These are phyloP conservation scores for Agrotis exclamationis DNA, from an alignment of 2,888 invertebrate species.

Conservation along the genomic window DNA sequence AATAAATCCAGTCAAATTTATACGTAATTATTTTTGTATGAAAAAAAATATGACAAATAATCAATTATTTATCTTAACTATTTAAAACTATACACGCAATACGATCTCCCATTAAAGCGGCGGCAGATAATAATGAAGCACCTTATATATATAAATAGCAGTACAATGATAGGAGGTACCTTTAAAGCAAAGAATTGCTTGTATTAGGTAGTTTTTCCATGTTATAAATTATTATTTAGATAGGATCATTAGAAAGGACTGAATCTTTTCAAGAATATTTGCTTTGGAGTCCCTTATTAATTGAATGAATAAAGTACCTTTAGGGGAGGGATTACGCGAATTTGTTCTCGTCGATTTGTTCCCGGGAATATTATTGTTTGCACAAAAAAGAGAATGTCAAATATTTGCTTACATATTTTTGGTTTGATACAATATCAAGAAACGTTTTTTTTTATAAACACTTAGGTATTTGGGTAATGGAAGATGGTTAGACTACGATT, in stretches of 20 bases:
- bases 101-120: too few species aligned
- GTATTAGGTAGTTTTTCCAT: too few species aligned
- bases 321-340: slow-evolving; percentile 45
- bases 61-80: too few species aligned
- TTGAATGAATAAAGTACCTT: slow-evolving; percentile 56
- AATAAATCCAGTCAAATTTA: too few species aligned
- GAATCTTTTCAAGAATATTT: slow-evolving; percentile 48
- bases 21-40: too few species aligned
- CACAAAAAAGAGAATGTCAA: slow-evolving; percentile 39
- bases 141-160: too few species aligned
- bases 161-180: too few species aligned
- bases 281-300: slow-evolving; percentile 48
- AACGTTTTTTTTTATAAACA: slow-evolving; percentile 1
- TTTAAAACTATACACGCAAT: too few species aligned
- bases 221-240: slow-evolving; percentile 32
- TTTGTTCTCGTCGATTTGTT: slow-evolving; percentile 54
- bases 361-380: slow-evolving; percentile 47
- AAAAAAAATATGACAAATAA: too few species aligned
- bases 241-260: slow-evolving; percentile 39
- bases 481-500: slow-evolving; percentile 21
- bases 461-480: slow-evolving; percentile 13
- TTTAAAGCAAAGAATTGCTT: too few species aligned
- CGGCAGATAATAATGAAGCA: too few species aligned
- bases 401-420: slow-evolving; percentile 21
- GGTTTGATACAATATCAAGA: slow-evolving; percentile 18